Evolutionary conservation across 1,140 invertebrate genomes (phyloP).

Genomic region (Zaprionus taronus): DNA sequence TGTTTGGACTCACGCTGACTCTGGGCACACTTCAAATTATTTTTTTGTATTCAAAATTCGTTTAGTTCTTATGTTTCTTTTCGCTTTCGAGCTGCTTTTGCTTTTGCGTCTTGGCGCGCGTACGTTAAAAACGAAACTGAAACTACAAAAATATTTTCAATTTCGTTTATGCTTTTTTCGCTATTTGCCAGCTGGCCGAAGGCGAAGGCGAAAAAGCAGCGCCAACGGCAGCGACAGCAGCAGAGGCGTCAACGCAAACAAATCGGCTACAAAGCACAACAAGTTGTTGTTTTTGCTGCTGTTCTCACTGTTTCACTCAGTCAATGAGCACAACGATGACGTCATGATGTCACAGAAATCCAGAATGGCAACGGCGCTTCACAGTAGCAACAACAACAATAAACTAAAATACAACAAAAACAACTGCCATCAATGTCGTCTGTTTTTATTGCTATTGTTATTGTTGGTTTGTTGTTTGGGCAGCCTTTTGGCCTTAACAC

Average conservation of each 20-base stretch:
- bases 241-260: slow-evolving; percentile 30
- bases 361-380: slow-evolving; percentile 1
- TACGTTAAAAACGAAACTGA: slow-evolving; percentile 74
- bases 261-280: slow-evolving; percentile 34
- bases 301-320: slow-evolving; percentile 1
- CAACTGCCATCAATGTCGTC: slow-evolving; percentile 16
- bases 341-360: slow-evolving; percentile 37
- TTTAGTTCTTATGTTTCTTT: slow-evolving; percentile 24
- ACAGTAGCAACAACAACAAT: not conserved
- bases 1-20: slow-evolving; percentile 32
- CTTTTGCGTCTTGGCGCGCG: slow-evolving; percentile 70
- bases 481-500: slow-evolving; percentile 21
- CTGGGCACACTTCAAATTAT: slow-evolving; percentile 33
- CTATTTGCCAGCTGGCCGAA: slow-evolving; percentile 41
- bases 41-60: slow-evolving; percentile 34
- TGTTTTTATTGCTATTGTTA: slow-evolving; percentile 37
- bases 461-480: slow-evolving; percentile 10
- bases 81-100: slow-evolving; percentile 23
- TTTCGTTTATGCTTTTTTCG: slow-evolving; percentile 54
- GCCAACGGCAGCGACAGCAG: slow-evolving; percentile 4
- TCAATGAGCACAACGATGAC: slow-evolving; percentile 34
- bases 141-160: slow-evolving; percentile 64
- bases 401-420: slow-evolving; percentile 16
- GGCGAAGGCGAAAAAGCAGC: slow-evolving; percentile 14
- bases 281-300: slow-evolving; percentile 34